Evolutionary conservation across 1,140 invertebrate genomes (phyloP), one percentile per base, ranked within the genome.

Genomic region (Drosophila rhopaloa): DNA sequence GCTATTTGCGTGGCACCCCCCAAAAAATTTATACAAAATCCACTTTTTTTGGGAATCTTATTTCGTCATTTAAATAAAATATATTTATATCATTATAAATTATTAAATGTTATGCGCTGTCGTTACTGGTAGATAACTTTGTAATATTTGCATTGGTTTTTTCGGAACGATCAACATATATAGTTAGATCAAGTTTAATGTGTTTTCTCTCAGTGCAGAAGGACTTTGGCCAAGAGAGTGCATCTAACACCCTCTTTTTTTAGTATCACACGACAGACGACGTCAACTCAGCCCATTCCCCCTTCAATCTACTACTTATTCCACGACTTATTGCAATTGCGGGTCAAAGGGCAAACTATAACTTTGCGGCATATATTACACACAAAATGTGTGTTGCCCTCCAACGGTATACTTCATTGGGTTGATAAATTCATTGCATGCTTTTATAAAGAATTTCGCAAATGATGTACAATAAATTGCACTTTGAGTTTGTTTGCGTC

Each of bases 261-360:
- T 38, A n/a, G 13, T 14, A 13, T 54, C 41, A 70, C 67, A 61
- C 62, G 59, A 61, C 40, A 65, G 32, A 46, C 61, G 61, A 62
- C 60, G 14, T 29, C 73, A 51, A 62, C 6, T 6, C 29, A 32
- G 68, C 59, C n/a, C 35, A 16, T 41, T 47, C 2, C 43, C 44
- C 44, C 38, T 10, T 19, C 37, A 8, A 24, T 7, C 63, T 13
- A n/a, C 51, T 48, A 38, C 44, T 68, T 55, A 46, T 67, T 38
- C 14, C 27, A 37, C 24, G 6, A 47, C 62, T 68, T 56, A 70
- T 68, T 70, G 55, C 50, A 68, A 70, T 48, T 27, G 62, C 41
- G 67, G 67, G 51, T 70, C 67, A 70, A 40, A 68, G 67, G 14
- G 41, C 37, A 70, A 70, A 67, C 62, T 68, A 68, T 70, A 70